These are phyloP conservation scores for Oligia strigilis DNA, from an alignment of 2,888 invertebrate genomes.

Conservation along the genomic window DNA sequence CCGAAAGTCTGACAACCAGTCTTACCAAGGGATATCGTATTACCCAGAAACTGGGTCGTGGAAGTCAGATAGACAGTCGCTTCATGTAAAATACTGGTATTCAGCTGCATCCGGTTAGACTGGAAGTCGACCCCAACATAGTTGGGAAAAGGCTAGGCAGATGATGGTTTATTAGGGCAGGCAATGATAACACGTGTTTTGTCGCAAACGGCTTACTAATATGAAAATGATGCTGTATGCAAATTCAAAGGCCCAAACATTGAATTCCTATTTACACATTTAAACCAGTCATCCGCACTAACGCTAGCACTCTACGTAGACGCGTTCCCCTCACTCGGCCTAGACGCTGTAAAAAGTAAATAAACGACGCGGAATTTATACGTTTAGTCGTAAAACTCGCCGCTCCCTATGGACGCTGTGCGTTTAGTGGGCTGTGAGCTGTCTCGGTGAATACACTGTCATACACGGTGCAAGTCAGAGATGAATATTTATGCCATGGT, in stretches of 20 bases:
- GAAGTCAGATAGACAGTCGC: too few species aligned
- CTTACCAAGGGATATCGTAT: too few species aligned
- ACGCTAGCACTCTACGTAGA: slow-evolving; percentile 22
- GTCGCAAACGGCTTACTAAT: not conserved
- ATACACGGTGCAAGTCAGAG: slow-evolving; percentile 44
- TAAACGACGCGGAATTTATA: slow-evolving; percentile 68
- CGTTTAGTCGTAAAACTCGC: slow-evolving; percentile 64
- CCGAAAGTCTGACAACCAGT: too few species aligned
- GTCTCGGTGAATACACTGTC: slow-evolving; percentile 41
- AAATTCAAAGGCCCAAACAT: not conserved
- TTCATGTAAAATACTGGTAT: too few species aligned
- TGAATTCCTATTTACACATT: not conserved
- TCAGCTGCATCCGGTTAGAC: too few species aligned
- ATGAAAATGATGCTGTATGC: not conserved
- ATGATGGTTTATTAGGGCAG: not conserved
- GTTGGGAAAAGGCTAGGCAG: too few species aligned
- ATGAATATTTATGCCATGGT: slow-evolving; percentile 34
- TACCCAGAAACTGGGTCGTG: too few species aligned
- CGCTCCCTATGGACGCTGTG: slow-evolving; percentile 50
- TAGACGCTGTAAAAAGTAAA: slow-evolving; percentile 69
- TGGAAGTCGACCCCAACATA: too few species aligned
- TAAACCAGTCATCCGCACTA: slow-evolving; percentile 24
- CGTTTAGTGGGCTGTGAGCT: slow-evolving; percentile 42
- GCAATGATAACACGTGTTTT: not conserved
- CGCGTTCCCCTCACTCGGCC: slow-evolving; percentile 37